Conservation (phyloP, 92 coral and sea anemone species). For the Siderastrea radians region DNA sequence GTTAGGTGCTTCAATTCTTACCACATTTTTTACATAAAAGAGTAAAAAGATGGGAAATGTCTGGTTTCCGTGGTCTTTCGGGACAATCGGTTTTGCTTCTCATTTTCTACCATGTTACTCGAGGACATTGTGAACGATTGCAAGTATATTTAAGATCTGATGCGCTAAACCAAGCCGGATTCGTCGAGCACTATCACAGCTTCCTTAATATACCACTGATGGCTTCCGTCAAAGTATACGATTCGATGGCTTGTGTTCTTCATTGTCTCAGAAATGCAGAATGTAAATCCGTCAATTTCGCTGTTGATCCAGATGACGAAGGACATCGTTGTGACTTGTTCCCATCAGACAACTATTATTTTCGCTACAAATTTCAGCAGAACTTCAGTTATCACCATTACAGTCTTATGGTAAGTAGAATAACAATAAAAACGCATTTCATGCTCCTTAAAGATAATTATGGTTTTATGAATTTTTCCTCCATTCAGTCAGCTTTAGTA, state of each 20-base stretch:
- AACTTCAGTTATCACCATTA: background rate
- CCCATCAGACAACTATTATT: background rate
- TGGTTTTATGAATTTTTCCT: background rate
- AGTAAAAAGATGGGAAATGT: no score
- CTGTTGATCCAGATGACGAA: background rate
- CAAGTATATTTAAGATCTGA: background rate
- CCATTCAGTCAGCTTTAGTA: background rate
- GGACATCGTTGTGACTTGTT: background rate
- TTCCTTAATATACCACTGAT: background rate
- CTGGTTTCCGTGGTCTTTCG: no score
- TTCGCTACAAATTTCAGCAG: background rate
- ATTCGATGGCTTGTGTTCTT: no score
- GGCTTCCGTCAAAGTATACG: background rate
- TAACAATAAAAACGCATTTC: no score
- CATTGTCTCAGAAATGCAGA: background rate
- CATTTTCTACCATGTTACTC: background rate
- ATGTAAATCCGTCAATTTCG: background rate
- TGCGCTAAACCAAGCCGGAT: background rate
- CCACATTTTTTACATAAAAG: no score
- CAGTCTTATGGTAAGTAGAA: background rate
- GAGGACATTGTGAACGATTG: background rate
- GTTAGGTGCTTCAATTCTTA: no score
- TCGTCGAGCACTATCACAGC: background rate
- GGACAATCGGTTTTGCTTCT: no score
- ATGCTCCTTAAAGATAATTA: no score